Evolutionary conservation across 2,888 invertebrate genomes (phyloP).

Genomic region (Tromatobia lineatoria): DNA sequence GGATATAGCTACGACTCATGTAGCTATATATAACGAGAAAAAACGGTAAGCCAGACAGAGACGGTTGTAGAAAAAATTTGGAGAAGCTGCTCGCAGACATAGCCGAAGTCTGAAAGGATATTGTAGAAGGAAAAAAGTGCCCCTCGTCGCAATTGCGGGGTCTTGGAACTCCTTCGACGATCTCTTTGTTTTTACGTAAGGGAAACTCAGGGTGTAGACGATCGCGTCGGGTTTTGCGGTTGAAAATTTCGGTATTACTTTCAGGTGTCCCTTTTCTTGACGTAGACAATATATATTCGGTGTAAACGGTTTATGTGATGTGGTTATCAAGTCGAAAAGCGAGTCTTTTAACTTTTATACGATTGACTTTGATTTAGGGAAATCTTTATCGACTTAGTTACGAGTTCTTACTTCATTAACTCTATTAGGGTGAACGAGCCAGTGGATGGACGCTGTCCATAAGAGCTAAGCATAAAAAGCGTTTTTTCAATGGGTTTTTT

Average conservation of each 20-base stretch:
- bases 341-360: background rate
- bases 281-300: background rate
- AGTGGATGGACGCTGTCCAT: no score
- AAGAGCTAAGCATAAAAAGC: no score
- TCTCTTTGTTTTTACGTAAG: slow-evolving; percentile 19
- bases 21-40: slow-evolving; percentile 39
- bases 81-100: slow-evolving; percentile 20
- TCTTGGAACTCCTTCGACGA: background rate
- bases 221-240: slow-evolving; percentile 5
- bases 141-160: background rate
- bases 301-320: background rate
- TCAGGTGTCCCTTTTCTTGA: background rate
- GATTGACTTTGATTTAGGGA: background rate
- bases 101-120: slow-evolving; percentile 33
- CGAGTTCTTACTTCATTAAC: no score
- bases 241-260: background rate
- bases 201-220: background rate
- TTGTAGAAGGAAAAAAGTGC: slow-evolving; percentile 35
- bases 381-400: no score
- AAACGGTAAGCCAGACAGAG: slow-evolving; percentile 61
- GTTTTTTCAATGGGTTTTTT: no score
- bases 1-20: slow-evolving; percentile 13
- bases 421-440: no score
- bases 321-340: background rate
- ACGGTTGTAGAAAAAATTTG: slow-evolving; percentile 52